Evolutionary conservation across 2,113 vertebrate genomes (phyloP), one percentile per base, ranked within the genome.

Genomic region (Megaceryle maxima): DNA sequence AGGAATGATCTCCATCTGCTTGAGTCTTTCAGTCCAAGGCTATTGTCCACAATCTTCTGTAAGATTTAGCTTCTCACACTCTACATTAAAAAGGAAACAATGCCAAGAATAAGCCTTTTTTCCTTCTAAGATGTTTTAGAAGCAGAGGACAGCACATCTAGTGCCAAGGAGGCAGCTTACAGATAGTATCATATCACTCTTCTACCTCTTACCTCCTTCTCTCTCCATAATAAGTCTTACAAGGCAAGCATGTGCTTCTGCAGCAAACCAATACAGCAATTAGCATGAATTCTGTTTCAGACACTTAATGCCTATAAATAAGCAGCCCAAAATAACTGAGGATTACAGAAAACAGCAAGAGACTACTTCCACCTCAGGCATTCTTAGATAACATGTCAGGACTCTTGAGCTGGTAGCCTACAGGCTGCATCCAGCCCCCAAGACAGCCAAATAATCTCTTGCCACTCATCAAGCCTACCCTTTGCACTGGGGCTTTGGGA

Each of bases 91-190:
- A 19, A 86, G 8, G 16, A 95, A 79, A 73, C 66, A 57, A 73
- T 48, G 60, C 80, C 91, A 95, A 93, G 64, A 88, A 81, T 50
- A 84, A 86, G n/a, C 21, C 20, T 55, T 46, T 91, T 90, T 93
- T 72, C 70, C 37, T 92, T 79, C 66, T 7, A 51, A 83, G 68
- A 88, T 50, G 48, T 74, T 88, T 94, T 72, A 81, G 68, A 92
- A 90, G 37, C 63, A 74, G 26, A 81, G 35, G 39, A 91, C 46
- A 91, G 73, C 46, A 53, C 24, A 82, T 37, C 13, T 29, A 87
- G 16, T 25, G 70, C 64, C 62, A 91, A 91, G 74, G 33, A 91
- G 74, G 33, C 44, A 92, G 73, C 74, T 91, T 91, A 91, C 1
- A 78, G 81, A 86, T 46, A 84, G 16, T 24, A 92, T 83, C 75